Conservation (phyloP, 2,888 invertebrate genomes). For the Vesta saturnalis region DNA sequence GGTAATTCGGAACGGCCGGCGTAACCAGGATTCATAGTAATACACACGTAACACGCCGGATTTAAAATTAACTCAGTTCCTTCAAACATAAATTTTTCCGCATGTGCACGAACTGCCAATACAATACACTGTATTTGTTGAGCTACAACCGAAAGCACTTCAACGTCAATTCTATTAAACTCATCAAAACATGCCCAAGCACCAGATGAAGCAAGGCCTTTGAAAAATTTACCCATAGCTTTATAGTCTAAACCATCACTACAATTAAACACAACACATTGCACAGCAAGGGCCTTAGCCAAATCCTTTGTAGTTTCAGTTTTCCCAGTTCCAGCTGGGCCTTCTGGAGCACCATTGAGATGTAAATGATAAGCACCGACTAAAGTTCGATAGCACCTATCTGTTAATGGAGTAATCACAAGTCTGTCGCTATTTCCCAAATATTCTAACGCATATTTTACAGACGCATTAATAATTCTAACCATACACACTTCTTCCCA, state of each 20-base stretch:
- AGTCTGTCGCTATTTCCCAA: slow-evolving; percentile 82
- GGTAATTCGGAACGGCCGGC: slow-evolving; percentile 85
- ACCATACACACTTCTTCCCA: slow-evolving; percentile 73
- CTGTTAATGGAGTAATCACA: slow-evolving; percentile 79
- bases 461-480: slow-evolving; percentile 81
- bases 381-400: slow-evolving; percentile 84
- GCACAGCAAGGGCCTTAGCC: slow-evolving; percentile 90
- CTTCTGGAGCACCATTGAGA: slow-evolving; percentile 84
- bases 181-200: slow-evolving; percentile 93
- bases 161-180: slow-evolving; percentile 85
- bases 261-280: slow-evolving; percentile 89
- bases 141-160: slow-evolving; percentile 86
- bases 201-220: slow-evolving; percentile 83
- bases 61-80: slow-evolving; percentile 77
- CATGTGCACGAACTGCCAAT: slow-evolving; percentile 74
- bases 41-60: slow-evolving; percentile 82
- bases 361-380: slow-evolving; percentile 86
- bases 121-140: slow-evolving; percentile 86
- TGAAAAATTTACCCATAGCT: slow-evolving; percentile 87
- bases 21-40: slow-evolving; percentile 84
- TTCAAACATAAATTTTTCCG: slow-evolving; percentile 78
- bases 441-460: slow-evolving; percentile 86
- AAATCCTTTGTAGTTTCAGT: slow-evolving; percentile 93
- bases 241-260: slow-evolving; percentile 87
- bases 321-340: slow-evolving; percentile 89